Conservation (phyloP, 2,797 vertebrate genomes). For the Remorina albescens region DNA sequence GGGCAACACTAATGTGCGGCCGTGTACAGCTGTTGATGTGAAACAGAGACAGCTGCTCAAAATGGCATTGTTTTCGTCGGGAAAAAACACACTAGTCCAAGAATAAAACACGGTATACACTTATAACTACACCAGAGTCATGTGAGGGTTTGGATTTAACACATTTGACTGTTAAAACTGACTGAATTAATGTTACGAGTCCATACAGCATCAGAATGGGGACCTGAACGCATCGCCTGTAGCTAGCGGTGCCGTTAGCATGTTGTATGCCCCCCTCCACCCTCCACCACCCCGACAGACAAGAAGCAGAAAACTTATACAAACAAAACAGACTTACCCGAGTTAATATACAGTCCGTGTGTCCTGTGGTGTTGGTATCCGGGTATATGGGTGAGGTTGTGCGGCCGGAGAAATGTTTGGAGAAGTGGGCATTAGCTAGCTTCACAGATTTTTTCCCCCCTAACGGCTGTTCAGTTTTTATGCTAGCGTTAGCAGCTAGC, state of each 20-base stretch:
- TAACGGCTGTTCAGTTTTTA: slow-evolving; percentile 17
- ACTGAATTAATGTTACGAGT: background rate
- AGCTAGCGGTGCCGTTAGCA: slow-evolving; percentile 70
- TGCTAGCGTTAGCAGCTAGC: slow-evolving; percentile 70
- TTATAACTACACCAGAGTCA: too few species aligned
- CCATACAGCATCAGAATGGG: slow-evolving; percentile 31
- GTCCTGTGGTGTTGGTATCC: slow-evolving; percentile 38
- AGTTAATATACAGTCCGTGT: slow-evolving; percentile 21
- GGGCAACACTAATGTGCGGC: background rate
- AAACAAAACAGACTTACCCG: slow-evolving; percentile 69
- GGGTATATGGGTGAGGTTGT: background rate
- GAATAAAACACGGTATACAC: too few species aligned
- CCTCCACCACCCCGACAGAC: too few species aligned
- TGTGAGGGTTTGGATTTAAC: fast-evolving
- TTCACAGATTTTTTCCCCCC: slow-evolving; percentile 6
- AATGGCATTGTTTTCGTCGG: background rate
- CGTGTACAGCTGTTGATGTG: slow-evolving; percentile 42
- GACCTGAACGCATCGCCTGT: slow-evolving; percentile 10
- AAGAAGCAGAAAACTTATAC: slow-evolving; percentile 27
- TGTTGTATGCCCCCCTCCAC: slow-evolving; percentile 50
- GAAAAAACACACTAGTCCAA: too few species aligned
- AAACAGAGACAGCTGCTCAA: slow-evolving; percentile 34
- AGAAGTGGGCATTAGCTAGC: slow-evolving; percentile 41
- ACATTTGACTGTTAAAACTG: background rate
- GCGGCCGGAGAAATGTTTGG: background rate